Conservation (phyloP, 2,888 invertebrate genomes). For the Strigamia crassipes region DNA sequence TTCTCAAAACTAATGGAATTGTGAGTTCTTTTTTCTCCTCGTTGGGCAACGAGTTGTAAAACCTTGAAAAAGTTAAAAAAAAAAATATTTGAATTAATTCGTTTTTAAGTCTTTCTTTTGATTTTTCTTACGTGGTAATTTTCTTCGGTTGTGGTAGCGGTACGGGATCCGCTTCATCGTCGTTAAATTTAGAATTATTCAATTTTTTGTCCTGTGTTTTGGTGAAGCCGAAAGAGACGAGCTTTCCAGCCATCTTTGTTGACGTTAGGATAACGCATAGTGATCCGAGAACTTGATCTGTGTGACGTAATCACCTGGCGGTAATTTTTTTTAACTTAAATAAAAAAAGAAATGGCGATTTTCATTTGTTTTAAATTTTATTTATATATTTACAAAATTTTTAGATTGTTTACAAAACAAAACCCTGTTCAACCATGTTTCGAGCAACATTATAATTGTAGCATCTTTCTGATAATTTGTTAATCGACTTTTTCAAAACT, state of each 20-base stretch:
- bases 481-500: not conserved
- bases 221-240: conserved; percentile 45
- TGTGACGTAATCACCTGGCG: not conserved
- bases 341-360: no score
- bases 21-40: not conserved
- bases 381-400: not conserved
- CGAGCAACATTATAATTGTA: not conserved
- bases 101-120: not conserved
- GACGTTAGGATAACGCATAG: not conserved
- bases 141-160: not conserved
- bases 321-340: no score
- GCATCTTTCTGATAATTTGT: not conserved
- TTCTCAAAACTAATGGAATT: not conserved
- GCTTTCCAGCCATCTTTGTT: conserved; percentile 11
- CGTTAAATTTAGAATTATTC: conserved; percentile 38
- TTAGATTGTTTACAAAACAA: not conserved
- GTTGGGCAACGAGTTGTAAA: conserved; percentile 50
- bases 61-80: conserved; percentile 49
- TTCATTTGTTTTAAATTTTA: no score
- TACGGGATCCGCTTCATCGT: conserved; percentile 53
- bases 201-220: conserved; percentile 45
- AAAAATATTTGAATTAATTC: not conserved
- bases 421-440: not conserved
- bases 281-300: not conserved
- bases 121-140: not conserved